Evolutionary conservation across 2,888 invertebrate genomes (phyloP), one percentile per base, ranked within the genome.

Genomic region (Dusona sp.): DNA sequence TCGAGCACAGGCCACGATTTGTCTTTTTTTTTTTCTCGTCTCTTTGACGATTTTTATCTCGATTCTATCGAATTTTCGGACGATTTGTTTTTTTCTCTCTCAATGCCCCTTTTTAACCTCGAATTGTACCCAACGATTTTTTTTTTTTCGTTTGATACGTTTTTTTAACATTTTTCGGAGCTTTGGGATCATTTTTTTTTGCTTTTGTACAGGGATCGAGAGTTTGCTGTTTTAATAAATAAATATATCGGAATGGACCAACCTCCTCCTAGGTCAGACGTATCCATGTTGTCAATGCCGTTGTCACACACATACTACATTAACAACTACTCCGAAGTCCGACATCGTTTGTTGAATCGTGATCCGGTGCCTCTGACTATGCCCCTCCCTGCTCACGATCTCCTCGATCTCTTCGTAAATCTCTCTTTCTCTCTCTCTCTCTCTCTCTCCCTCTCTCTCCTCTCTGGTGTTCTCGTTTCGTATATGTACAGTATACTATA

Each of bases 241-340:
- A 83, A 81, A 81, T 83, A 78, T 79, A 84, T 82, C 68, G 83
- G 68, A 88, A 87, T 86, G 79, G 91, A 94, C 94, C 90, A 93
- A 94, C 94, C 94, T 94, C 94, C 94, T 93, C 93, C 94, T 92
- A 92, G 93, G 93, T 93, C 92, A 91, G 92, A 92, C 92, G 94
- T 93, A 93, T 94, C 93, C 94, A 94, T 94, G 93, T 93, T 94
- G 94, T 93, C 94, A 94, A 94, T 94, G 93, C 91, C 94, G 94
- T 93, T 93, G 94, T 94, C 92, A 93, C 94, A 94, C 94, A 94
- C 94, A 94, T 94, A 94, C 94, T 94, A 94, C 94, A 93, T 94
- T 93, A 93, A 93, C 93, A 94, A 93, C 92, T 93, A 94, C 92
- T 93, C 92, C 92, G 91, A 93, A 93, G 93, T 92, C 93, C 93